These are phyloP conservation scores for Oncorhynchus nerka DNA, from an alignment of 2,113 vertebrate species.

Conservation along the genomic window DNA sequence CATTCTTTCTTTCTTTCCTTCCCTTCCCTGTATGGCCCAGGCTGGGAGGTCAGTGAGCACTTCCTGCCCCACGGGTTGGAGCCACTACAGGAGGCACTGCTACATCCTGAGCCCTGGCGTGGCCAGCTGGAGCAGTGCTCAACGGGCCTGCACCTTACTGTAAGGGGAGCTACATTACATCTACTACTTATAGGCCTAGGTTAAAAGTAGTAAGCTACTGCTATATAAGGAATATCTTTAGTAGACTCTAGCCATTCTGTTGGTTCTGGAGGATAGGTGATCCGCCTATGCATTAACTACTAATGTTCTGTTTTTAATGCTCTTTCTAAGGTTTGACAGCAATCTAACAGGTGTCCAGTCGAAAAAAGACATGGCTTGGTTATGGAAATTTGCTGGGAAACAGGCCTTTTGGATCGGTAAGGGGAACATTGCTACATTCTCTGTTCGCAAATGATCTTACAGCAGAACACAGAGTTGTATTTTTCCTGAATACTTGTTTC, in stretches of 20 bases:
- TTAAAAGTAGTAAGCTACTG: too few species aligned
- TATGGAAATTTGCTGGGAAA: slow-evolving; percentile 72
- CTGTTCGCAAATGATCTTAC: not conserved
- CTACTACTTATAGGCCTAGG: too few species aligned
- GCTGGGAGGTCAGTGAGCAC: slow-evolving; percentile 38
- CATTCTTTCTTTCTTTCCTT: not conserved
- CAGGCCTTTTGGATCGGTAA: slow-evolving; percentile 74
- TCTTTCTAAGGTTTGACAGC: slow-evolving; percentile 67
- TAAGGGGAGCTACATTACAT: slow-evolving; percentile 33
- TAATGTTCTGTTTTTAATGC: slow-evolving; percentile 7
- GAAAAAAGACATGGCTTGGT: slow-evolving; percentile 64
- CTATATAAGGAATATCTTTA: too few species aligned
- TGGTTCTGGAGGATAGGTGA: too few species aligned
- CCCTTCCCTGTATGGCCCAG: slow-evolving; percentile 18
- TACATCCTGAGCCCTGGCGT: slow-evolving; percentile 58
- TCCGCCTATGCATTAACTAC: not conserved
- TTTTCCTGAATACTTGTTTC: not conserved
- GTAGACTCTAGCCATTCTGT: too few species aligned
- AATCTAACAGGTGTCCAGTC: slow-evolving; percentile 71
- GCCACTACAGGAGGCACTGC: slow-evolving; percentile 59
- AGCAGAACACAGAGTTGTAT: not conserved
- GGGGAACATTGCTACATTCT: slow-evolving; percentile 1
- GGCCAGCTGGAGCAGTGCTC: slow-evolving; percentile 66
- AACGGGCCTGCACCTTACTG: slow-evolving; percentile 64
- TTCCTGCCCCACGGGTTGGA: slow-evolving; percentile 61